Evolutionary conservation across 2,888 invertebrate species (phyloP).

Genomic region (Anoplius nigerrimus): DNA sequence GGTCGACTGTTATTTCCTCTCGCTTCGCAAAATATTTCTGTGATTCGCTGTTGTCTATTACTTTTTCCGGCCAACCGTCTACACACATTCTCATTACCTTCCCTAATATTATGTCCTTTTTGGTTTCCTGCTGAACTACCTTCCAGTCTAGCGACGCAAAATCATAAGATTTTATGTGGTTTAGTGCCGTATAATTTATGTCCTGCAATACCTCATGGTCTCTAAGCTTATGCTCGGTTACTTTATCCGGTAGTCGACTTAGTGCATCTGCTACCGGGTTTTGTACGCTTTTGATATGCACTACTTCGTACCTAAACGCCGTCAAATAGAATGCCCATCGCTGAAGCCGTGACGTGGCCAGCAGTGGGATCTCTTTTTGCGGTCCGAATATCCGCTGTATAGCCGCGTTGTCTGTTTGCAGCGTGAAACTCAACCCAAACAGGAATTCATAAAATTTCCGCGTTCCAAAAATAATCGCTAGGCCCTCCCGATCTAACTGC

Average conservation of each 20-base stretch:
- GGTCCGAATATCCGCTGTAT: slow-evolving; percentile 32
- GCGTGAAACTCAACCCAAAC: slow-evolving; percentile 25
- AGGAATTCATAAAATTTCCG: slow-evolving; percentile 35
- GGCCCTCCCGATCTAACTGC: neutral
- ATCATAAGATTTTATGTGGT: neutral
- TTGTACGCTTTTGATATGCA: slow-evolving; percentile 19
- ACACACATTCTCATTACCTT: slow-evolving; percentile 22
- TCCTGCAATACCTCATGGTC: neutral
- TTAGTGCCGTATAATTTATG: neutral
- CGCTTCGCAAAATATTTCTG: slow-evolving; percentile 24
- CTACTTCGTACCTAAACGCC: slow-evolving; percentile 28
- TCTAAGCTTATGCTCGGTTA: neutral
- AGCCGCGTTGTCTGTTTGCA: slow-evolving; percentile 32
- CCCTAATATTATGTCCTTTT: slow-evolving; percentile 23
- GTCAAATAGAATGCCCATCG: slow-evolving; percentile 34
- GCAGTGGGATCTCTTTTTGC: slow-evolving; percentile 24
- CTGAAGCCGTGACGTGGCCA: slow-evolving; percentile 31
- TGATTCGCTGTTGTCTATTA: slow-evolving; percentile 12
- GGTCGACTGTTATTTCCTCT: slow-evolving; percentile 33
- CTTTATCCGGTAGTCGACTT: slow-evolving; percentile 12
- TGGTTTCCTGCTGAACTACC: too few species aligned
- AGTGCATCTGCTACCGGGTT: slow-evolving; percentile 32
- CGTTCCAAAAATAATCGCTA: slow-evolving; percentile 30
- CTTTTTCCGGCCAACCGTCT: slow-evolving; percentile 30
- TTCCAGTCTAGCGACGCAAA: neutral